Evolutionary conservation across 2,888 invertebrate species (phyloP), one percentile per base, ranked within the genome.

Genomic region (Opisthograptis luteolata): DNA sequence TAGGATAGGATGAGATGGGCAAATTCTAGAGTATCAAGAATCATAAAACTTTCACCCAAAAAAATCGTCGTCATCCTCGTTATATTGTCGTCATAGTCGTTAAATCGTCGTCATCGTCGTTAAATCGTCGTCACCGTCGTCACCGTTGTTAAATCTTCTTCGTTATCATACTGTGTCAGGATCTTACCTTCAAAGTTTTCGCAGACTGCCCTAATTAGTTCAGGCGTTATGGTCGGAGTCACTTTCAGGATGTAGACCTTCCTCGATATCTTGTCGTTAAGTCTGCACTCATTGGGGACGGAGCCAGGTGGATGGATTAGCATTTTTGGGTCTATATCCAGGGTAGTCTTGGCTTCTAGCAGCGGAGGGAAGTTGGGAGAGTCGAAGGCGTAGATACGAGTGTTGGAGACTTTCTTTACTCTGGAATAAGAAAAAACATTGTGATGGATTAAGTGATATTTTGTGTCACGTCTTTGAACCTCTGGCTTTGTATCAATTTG

Each of bases 211-310:
- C 89, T 91, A 1, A 96, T 92, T 32, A 97, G 93, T 58, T 95
- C 94, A 5, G 93, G 92, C 0, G 97, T 96, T 63, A 99, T 98
- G 25, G 97, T 97, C 0, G 99, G 99, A 68, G 97, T 98, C 40
- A 99, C 92, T 17, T 97, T 93, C 17, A 99, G 79, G 14, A 98
- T 87, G 1, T 96, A 96, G 1, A 99, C 98, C 78, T 98, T 96
- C 43, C 93, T 91, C 70, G 95, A 96, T 50, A 99, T 87, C 20
- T 91, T 89, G 43, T 94, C 92, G 62, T 96, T 95, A 0, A 97
- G 93, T 27, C 85, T 73, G 75, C 97, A 97, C 59, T 94, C 84
- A 17, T 89, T 92, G 1, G 85, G 82, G 6, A 90, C 84, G 0
- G 87, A 79, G 0, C 84, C 85, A 0, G 66, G 67, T 0, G 81